These are phyloP conservation scores for Phalangium opilio DNA, from an alignment of 2,888 invertebrate genomes.

Conservation along the genomic window DNA sequence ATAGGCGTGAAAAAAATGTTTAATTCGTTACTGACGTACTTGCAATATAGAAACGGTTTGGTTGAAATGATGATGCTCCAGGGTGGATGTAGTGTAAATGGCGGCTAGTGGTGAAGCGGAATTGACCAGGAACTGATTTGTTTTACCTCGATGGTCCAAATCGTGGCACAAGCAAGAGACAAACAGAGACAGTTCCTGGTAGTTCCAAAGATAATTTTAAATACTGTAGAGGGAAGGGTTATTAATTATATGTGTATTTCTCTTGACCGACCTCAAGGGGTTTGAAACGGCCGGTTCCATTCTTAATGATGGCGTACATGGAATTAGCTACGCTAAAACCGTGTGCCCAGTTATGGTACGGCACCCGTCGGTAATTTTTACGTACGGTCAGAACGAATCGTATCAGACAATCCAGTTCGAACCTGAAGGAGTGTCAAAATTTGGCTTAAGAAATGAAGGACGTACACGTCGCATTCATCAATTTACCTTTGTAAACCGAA, in stretches of 20 bases:
- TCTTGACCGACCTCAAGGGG: constrained; percentile 43
- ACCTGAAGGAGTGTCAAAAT: background rate
- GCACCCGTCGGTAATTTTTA: constrained; percentile 67
- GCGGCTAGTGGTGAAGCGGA: constrained; percentile 64
- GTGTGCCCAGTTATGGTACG: constrained; percentile 78
- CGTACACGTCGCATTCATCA: too few relatives aligned
- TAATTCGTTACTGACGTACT: constrained; percentile 21
- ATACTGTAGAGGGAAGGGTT: too few relatives aligned
- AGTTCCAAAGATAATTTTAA: constrained; percentile 13
- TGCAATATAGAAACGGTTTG: constrained; percentile 72
- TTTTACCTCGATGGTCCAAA: constrained; percentile 69
- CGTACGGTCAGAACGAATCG: constrained; percentile 62
- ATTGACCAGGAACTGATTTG: constrained; percentile 70
- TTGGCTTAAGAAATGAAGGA: too few relatives aligned
- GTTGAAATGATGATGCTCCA: constrained; percentile 79
- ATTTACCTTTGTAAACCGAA: constrained; percentile 41
- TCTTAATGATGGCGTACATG: constrained; percentile 58
- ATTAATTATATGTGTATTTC: too few relatives aligned
- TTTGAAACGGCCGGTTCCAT: constrained; percentile 39
- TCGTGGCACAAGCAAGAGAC: constrained; percentile 72
- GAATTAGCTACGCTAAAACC: constrained; percentile 74
- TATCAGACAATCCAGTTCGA: constrained; percentile 46
- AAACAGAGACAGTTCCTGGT: constrained; percentile 55
- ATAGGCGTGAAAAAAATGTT: constrained; percentile 1
- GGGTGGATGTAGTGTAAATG: constrained; percentile 68